Evolutionary conservation across 2,797 vertebrate species (phyloP).

Genomic region (Dryobates pubescens): DNA sequence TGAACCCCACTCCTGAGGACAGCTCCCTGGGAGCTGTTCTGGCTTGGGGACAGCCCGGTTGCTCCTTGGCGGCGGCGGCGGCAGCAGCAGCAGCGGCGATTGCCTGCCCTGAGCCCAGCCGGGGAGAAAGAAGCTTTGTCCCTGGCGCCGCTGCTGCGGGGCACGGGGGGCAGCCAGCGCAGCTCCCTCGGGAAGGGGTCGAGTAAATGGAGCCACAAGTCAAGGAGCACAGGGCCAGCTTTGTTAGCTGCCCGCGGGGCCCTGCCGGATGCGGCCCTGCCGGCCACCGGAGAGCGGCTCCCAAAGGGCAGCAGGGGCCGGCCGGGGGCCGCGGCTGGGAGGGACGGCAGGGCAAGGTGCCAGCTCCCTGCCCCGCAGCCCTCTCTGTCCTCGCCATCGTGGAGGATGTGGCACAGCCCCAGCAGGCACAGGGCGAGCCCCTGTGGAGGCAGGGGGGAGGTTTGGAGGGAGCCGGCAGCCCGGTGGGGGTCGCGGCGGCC

Average conservation of each 20-base stretch:
- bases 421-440: rapidly evolving
- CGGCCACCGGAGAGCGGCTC: neutral
- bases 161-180: neutral
- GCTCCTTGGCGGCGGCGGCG: neutral
- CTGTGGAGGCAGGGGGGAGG: rapidly evolving
- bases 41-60: rapidly evolving
- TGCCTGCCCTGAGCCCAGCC: neutral
- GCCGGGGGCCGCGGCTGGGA: neutral
- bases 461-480: neutral
- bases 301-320: neutral
- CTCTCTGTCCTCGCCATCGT: rapidly evolving
- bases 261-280: neutral
- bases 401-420: neutral
- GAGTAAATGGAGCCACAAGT: conserved; percentile 50
- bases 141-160: rapidly evolving
- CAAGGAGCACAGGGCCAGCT: conserved; percentile 47
- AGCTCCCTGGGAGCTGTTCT: neutral
- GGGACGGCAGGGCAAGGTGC: rapidly evolving
- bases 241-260: neutral
- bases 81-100: rapidly evolving
- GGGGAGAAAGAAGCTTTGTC: neutral
- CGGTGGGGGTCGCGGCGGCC: neutral
- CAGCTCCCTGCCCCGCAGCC: neutral
- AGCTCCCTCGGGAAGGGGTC: neutral
- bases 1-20: rapidly evolving